Evolutionary conservation across 2,797 vertebrate species (phyloP).

Genomic region (Sparus aurata): DNA sequence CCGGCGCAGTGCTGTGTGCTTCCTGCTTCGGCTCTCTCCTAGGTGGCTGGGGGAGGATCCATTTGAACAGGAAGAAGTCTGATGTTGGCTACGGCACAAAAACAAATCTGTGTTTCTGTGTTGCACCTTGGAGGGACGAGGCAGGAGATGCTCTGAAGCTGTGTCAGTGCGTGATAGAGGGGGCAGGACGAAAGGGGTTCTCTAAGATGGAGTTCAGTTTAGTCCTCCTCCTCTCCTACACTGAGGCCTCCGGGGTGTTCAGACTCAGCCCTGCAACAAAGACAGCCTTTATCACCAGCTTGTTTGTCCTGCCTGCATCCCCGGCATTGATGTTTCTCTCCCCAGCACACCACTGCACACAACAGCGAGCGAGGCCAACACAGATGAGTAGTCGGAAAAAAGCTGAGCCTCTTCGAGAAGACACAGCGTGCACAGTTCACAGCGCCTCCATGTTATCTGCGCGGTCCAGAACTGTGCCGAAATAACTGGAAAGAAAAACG

Average conservation of each 20-base stretch:
- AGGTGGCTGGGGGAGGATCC: conserved; percentile 26
- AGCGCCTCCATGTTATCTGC: conserved; percentile 58
- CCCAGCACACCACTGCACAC: conserved; percentile 49
- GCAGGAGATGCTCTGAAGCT: conserved; percentile 44
- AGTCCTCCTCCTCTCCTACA: conserved; percentile 45
- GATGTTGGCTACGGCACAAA: conserved; percentile 28
- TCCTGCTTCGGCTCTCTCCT: conserved; percentile 22
- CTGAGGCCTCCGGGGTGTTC: conserved; percentile 60
- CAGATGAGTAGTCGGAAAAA: conserved; percentile 50
- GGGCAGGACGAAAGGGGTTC: conserved; percentile 35
- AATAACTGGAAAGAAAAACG: conserved; percentile 22
- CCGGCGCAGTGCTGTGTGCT: conserved; percentile 18
- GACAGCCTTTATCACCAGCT: conserved; percentile 65
- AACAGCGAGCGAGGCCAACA: conserved; percentile 39
- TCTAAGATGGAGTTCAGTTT: conserved; percentile 61
- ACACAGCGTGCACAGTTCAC: conserved; percentile 22
- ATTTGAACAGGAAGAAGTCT: conserved; percentile 42
- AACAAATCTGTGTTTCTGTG: conserved; percentile 36
- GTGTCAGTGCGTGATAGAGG: conserved; percentile 55
- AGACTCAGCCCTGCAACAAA: conserved; percentile 67
- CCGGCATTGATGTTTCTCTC: conserved; percentile 61
- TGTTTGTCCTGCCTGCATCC: conserved; percentile 67
- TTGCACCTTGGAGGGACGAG: conserved; percentile 50
- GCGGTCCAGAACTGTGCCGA: conserved; percentile 46
- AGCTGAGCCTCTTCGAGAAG: conserved; percentile 37